Evolutionary conservation across 2,888 invertebrate genomes (phyloP).

Genomic region (Melieria crassipennis): DNA sequence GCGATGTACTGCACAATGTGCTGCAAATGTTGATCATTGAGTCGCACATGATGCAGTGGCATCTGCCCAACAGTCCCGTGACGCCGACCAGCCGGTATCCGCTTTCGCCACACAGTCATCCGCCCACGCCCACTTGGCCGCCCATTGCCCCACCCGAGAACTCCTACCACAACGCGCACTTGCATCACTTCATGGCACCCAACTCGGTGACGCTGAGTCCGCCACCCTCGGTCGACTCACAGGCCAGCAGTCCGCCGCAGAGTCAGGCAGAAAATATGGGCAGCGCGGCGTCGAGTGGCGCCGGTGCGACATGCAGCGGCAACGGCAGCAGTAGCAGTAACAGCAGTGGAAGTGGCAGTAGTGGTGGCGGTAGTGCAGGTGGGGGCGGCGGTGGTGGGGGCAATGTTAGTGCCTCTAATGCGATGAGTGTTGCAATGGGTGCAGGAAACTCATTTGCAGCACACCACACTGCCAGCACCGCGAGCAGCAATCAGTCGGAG

Average conservation of each 20-base stretch:
- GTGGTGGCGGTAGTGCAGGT: slow-evolving; percentile 42
- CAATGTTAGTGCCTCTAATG: slow-evolving; percentile 72
- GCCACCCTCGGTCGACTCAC: slow-evolving; percentile 88
- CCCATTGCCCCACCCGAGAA: slow-evolving; percentile 67
- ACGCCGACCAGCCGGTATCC: slow-evolving; percentile 86
- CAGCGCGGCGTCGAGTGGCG: slow-evolving; percentile 40
- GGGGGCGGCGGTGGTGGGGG: slow-evolving; percentile 37
- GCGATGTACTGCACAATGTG: slow-evolving; percentile 93
- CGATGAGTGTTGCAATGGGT: slow-evolving; percentile 31
- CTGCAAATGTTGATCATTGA: slow-evolving; percentile 87
- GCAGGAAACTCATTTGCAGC: slow-evolving; percentile 40
- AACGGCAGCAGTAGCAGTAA: slow-evolving; percentile 33
- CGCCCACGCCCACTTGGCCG: slow-evolving; percentile 82
- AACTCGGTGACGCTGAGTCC: slow-evolving; percentile 92
- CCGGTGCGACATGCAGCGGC: slow-evolving; percentile 29
- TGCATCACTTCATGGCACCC: slow-evolving; percentile 75
- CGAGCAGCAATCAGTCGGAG: slow-evolving; percentile 82
- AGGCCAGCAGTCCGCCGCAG: slow-evolving; percentile 87
- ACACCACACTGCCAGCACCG: slow-evolving; percentile 48
- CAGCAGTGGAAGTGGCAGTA: slow-evolving; percentile 51
- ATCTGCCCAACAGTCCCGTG: slow-evolving; percentile 82
- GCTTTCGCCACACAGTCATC: slow-evolving; percentile 82
- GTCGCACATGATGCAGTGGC: slow-evolving; percentile 80
- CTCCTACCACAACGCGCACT: slow-evolving; percentile 68
- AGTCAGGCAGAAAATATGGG: slow-evolving; percentile 66